phyloP scores from a whole-genome alignment of 2,113 vertebrate genomes.

The Phyllostomus discolor region DNA sequence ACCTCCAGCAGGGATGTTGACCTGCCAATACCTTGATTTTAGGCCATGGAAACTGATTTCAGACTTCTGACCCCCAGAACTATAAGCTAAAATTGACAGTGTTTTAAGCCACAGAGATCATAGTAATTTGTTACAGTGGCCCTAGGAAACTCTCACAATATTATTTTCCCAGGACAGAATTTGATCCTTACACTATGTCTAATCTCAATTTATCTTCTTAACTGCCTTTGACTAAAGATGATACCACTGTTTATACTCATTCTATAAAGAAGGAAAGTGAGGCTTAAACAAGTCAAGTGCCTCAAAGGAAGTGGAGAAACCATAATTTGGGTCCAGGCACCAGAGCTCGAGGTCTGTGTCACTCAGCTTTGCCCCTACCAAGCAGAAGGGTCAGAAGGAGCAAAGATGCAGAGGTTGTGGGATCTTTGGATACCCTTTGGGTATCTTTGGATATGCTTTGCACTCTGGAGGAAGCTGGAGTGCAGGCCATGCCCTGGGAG shows the following conservation, averaged over 20 bases:
- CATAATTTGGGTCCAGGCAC: neutral
- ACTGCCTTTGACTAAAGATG: neutral
- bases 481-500: accelerated
- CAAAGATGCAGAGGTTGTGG: accelerated
- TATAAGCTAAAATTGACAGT: neutral
- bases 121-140: neutral
- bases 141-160: neutral
- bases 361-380: neutral
- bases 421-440: no score
- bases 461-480: neutral
- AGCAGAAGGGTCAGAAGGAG: neutral
- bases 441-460: no score
- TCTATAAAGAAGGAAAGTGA: neutral
- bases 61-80: neutral
- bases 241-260: neutral
- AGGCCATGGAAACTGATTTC: neutral
- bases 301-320: neutral
- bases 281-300: neutral
- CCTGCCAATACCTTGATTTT: neutral
- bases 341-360: neutral
- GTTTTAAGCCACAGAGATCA: neutral
- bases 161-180: neutral
- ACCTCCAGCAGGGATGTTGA: neutral
- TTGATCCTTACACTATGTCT: neutral
- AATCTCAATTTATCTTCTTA: neutral